Base-by-base conservation (phyloP, 2,888 invertebrate genomes). In the Lottia scabra region DNA sequence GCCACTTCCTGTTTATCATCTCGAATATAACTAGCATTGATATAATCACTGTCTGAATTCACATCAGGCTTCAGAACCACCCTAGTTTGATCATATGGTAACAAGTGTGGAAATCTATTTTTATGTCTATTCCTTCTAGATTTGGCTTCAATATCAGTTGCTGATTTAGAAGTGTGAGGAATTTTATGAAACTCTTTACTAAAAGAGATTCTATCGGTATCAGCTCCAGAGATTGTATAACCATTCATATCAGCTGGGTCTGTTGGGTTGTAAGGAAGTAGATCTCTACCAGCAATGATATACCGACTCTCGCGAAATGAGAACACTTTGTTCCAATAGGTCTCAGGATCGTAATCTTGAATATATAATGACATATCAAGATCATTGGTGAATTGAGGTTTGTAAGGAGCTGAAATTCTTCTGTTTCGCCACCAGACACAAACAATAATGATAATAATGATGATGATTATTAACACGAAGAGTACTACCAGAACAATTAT, bases 1-100 rank as follows among this genome's bases (percentile, higher is more conserved):
- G 86, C 87, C 64, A 88, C 88, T 38, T 84, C 77, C n/a, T 84
- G 84, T 67, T 88, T 87, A 84, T 90, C 91, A 15, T 91, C 90
- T 44, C 84, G 77, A 8, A 85, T 75, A 66, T 78, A 83, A 67
- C 78, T 85, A 48, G 88, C 88, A 73, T 88, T 88, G 69, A 89
- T 85, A 73, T 89, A 89, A 67, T 84, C 83, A 16, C 80, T 72
- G 19, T 74, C 68, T 8, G 80, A 81, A 64, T 80, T 80, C 3
- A 69, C 74, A 65, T 83, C 83, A 6, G 80, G 76, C 6, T 72
- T 72, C 10, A 89, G 76, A 10, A 81, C 73, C 0, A 89, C 87
- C 5, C 87, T 73, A 45, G 82, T 85, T 72, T 87, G 87, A 70
- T 89, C 89, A 73, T 88, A 89, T 0, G 89, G 85, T n/a, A 88